These are phyloP conservation scores for Pyrocephalus nanus DNA, from an alignment of 2,797 vertebrate genomes.

Conservation along the genomic window DNA sequence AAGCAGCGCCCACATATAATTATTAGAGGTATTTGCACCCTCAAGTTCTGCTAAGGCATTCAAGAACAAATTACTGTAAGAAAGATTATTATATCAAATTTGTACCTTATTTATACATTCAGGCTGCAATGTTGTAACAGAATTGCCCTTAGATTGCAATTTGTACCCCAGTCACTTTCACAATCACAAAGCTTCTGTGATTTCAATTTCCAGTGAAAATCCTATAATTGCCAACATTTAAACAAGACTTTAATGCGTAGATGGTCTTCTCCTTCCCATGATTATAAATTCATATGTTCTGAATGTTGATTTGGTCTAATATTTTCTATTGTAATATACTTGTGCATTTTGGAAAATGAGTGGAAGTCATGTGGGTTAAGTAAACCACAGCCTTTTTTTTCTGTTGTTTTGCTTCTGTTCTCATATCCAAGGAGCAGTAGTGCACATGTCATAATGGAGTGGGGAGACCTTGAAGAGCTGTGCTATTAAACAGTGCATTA, in stretches of 20 bases:
- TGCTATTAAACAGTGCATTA: conserved; percentile 72
- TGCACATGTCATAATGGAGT: conserved; percentile 29
- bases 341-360: conserved; percentile 7
- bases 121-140: not conserved
- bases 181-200: not conserved
- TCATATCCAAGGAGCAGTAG: not conserved
- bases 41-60: not conserved
- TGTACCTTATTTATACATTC: not conserved
- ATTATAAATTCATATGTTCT: not conserved
- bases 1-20: not conserved
- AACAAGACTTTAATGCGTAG: not conserved
- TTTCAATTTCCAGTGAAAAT: conserved; percentile 8
- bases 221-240: not conserved
- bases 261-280: not conserved
- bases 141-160: not conserved
- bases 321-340: not conserved
- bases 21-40: conserved; percentile 6
- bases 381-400: not conserved
- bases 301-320: not conserved
- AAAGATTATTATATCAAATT: not conserved
- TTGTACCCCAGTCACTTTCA: not conserved
- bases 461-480: conserved; percentile 43
- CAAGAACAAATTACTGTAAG: not conserved
- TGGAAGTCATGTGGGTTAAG: conserved; percentile 21
- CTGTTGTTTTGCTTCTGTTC: conserved; percentile 33